Conservation (phyloP, 2,888 invertebrate genomes). For the Spilosoma lubricipeda region DNA sequence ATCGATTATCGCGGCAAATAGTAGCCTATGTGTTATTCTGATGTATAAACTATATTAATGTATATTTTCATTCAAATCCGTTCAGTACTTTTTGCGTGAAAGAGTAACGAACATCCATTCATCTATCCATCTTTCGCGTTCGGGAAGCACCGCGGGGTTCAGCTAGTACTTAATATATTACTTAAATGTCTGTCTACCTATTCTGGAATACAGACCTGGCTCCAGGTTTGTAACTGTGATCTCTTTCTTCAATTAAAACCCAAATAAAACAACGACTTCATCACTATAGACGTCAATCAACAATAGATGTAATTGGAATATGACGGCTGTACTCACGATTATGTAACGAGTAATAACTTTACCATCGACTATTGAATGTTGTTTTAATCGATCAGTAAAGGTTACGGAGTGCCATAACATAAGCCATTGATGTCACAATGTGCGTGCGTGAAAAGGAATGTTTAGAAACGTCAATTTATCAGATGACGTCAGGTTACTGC, state of each 20-base stretch:
- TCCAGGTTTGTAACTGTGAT: background rate
- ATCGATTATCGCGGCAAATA: no score
- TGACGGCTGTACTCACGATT: background rate
- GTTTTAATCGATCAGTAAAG: background rate
- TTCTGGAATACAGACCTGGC: background rate
- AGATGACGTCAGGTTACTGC: no score
- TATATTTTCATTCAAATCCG: no score
- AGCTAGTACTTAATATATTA: no score
- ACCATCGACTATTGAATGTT: background rate
- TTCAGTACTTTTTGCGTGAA: no score
- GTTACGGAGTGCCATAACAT: background rate
- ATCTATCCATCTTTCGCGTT: no score
- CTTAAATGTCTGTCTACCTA: no score
- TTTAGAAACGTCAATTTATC: background rate
- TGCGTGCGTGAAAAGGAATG: background rate
- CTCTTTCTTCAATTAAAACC: background rate
- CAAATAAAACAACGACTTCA: background rate
- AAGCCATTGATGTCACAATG: background rate
- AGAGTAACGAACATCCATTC: no score
- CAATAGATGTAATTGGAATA: background rate
- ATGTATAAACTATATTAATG: no score
- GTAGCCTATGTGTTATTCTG: no score
- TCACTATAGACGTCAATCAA: background rate
- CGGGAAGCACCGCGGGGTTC: no score
- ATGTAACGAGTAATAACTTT: background rate